Base-by-base conservation (phyloP, 2,113 vertebrate genomes). In the Carettochelys insculpta region DNA sequence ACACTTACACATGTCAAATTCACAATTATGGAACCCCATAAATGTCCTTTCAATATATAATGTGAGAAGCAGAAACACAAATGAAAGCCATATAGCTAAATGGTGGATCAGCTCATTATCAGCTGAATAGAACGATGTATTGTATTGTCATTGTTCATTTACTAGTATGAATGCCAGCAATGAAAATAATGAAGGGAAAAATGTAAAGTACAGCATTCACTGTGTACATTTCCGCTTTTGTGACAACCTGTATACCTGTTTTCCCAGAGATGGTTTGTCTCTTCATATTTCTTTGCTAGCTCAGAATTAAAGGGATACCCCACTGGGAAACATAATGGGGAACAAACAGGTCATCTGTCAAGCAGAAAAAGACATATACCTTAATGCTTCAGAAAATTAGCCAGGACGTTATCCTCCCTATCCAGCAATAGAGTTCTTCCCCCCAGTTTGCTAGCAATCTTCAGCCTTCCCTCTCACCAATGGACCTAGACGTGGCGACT, bases 51-150 rank as follows among this genome's bases (percentile, higher is more conserved):
- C 77, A 92, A 17, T 91, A 85, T 85, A 77, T 68, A 77, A 45
- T 71, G 45, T 82, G 86, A 83, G 91, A 95, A 77, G 71, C 80
- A 77, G 71, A 86, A 79, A 25, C 77, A 41, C 16, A 90, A 80
- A 76, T 77, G 95, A 90, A 77, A 95, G 76, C 80, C 82, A 77
- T 89, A 24, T 94, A 75, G 96, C 47, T 92, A 11, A 89, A 80
- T 88, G 51, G 80, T 56, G 91, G 77, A 45, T 38, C 94, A 87
- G 83, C 80, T 96, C 34, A 94, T 94, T 95, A 91, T 92, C 92
- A 89, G 71, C 34, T 81, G 51, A 58, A 84, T 78, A 48, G 47
- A 68, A 45, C 47, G 45, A 7, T 89, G 89, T 94, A 88, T 78
- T 89, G 89, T 94, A 88, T 78, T 87, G 90, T 91, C 68, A 24